Evolutionary conservation across 2,888 invertebrate species (phyloP).

Genomic region (Stenichneumon culpator): DNA sequence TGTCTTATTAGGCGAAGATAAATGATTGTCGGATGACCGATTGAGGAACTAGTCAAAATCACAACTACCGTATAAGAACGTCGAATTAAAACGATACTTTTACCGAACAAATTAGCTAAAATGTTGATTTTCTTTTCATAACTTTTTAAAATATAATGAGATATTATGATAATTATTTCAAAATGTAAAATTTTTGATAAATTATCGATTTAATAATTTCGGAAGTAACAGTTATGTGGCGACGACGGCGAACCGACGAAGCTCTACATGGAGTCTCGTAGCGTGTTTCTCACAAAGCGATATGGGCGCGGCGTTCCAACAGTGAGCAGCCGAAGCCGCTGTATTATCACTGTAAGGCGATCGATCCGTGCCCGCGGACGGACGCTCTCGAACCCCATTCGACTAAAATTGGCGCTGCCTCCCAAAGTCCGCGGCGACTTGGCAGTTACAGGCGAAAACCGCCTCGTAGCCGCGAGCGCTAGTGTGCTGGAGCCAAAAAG

Average conservation of each 20-base stretch:
- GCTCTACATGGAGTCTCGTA: background rate
- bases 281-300: background rate
- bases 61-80: conserved; percentile 8
- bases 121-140: background rate
- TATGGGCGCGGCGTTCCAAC: conserved; percentile 40
- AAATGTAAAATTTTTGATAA: background rate
- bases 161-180: background rate
- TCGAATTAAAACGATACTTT: background rate
- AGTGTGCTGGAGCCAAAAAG: conserved; percentile 68
- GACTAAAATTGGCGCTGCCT: conserved; percentile 74
- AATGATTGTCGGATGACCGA: conserved; percentile 19
- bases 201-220: conserved; percentile 12
- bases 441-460: conserved; percentile 69
- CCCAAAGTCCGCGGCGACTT: conserved; percentile 71
- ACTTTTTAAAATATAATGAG: background rate
- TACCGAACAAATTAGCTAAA: background rate
- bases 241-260: background rate
- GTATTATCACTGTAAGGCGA: conserved; percentile 33
- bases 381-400: background rate
- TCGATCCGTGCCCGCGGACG: background rate
- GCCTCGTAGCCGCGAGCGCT: conserved; percentile 61
- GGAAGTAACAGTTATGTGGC: conserved; percentile 40
- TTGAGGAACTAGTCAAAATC: conserved; percentile 32
- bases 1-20: conserved; percentile 36
- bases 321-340: conserved; percentile 31